Evolutionary conservation across 2,888 invertebrate genomes (phyloP), one percentile per base, ranked within the genome.

Genomic region (Apodemia duryi): DNA sequence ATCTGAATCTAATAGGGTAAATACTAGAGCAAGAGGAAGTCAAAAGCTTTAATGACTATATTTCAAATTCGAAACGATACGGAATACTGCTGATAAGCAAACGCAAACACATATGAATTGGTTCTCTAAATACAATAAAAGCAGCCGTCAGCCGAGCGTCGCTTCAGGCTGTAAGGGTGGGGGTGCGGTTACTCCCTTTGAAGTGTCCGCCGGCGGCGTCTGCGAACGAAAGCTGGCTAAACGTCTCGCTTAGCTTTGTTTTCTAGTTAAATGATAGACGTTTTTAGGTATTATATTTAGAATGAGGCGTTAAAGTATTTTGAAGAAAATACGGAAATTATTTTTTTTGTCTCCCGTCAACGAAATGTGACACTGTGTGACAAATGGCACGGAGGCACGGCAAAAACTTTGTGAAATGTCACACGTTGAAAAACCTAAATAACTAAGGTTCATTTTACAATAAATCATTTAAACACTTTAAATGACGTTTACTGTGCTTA

Each of bases 161-260:
- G 81, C 84, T 80, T 74, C 75, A 70, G 80, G 83, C 74, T 13
- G 46, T 13, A 74, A 70, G 74, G 73, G 73, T 74, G 72, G 80
- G 80, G 79, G 78, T 82, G 82, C 79, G 82, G 81, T 81, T 76
- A 77, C 78, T 84, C 83, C 84, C 91, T 91, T 91, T 91, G 91
- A 91, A 85, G 88, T 89, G 73, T 63, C 54, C 51, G 64, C 64
- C 64, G 60, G 61, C 77, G 84, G 84, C 87, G 87, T 85, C 88
- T 88, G 88, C 80, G 77, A 79, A 81, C 83, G 89, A 87, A 87
- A 85, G 86, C 86, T 84, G 84, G 84, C 83, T 84, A 84, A 86
- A 88, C 88, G 75, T 81, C 52, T 54, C 85, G 87, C 84, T 88
- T 85, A 86, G 88, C 88, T 89, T 89, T 90, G 88, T 89, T 88